These are phyloP conservation scores for Sebastes diploproa DNA, from an alignment of 2,797 vertebrate genomes.

Conservation along the genomic window DNA sequence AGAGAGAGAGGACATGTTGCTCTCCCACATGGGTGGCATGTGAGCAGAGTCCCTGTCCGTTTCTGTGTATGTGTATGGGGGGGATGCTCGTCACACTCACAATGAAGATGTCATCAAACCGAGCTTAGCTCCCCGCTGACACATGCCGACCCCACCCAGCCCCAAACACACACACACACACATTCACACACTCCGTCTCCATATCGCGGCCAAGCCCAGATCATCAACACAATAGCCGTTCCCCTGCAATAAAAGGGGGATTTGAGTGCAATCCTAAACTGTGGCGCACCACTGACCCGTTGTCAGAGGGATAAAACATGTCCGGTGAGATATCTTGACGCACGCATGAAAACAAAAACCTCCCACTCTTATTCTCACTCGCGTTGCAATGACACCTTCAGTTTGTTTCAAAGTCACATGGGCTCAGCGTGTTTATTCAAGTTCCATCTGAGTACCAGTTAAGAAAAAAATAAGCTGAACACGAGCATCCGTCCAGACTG, in stretches of 20 bases:
- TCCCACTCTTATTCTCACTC: background rate
- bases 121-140: slow-evolving; percentile 19
- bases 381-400: background rate
- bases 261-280: slow-evolving; percentile 40
- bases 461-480: background rate
- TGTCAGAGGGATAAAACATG: slow-evolving; percentile 20
- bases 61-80: background rate
- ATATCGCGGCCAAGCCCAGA: background rate
- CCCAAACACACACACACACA: slow-evolving; percentile 28
- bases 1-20: slow-evolving; percentile 10
- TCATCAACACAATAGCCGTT: slow-evolving; percentile 44
- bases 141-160: slow-evolving; percentile 29
- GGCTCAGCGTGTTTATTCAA: background rate
- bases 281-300: slow-evolving; percentile 20
- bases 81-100: slow-evolving; percentile 37
- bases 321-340: background rate
- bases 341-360: background rate
- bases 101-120: slow-evolving; percentile 69
- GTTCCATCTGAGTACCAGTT: background rate
- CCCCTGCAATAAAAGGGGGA: slow-evolving; percentile 21
- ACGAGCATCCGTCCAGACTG: slow-evolving; percentile 34
- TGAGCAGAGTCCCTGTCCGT: slow-evolving; percentile 8
- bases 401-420: background rate
- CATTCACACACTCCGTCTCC: slow-evolving; percentile 12
- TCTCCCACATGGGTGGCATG: slow-evolving; percentile 41